Conservation (phyloP, 2,888 invertebrate genomes). For the Drepanosiphum platanoidis region DNA sequence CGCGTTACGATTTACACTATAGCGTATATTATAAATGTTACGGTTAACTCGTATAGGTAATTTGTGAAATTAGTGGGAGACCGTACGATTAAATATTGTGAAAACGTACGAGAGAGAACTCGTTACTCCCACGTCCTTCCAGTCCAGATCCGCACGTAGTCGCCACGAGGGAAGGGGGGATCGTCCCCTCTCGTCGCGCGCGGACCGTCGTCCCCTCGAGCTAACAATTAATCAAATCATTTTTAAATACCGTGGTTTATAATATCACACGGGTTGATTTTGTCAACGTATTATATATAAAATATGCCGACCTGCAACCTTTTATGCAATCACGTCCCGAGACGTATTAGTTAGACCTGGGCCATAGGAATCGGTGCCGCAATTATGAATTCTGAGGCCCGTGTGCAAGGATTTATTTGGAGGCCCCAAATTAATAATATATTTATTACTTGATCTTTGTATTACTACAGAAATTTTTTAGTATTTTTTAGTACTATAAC, state of each 20-base stretch:
- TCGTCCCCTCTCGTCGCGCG: not conserved
- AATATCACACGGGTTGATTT: slow-evolving; percentile 23
- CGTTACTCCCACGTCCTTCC: slow-evolving; percentile 22
- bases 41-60: not conserved
- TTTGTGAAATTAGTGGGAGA: slow-evolving; percentile 15
- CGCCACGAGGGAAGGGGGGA: not conserved
- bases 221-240: slow-evolving; percentile 8
- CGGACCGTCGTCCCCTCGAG: not conserved
- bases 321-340: not conserved
- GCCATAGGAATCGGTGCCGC: no score
- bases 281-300: not conserved
- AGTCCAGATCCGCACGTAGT: not conserved
- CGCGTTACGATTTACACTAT: no score
- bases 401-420: no score
- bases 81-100: not conserved
- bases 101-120: not conserved
- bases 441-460: no score
- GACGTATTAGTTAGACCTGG: no score
- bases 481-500: no score
- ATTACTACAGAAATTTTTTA: no score
- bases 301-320: not conserved
- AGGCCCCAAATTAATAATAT: no score
- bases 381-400: no score
- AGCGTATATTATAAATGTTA: no score
- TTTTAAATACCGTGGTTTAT: slow-evolving; percentile 23